Conservation (phyloP, 1,140 invertebrate genomes). For the Drosophila nigrodunni region DNA sequence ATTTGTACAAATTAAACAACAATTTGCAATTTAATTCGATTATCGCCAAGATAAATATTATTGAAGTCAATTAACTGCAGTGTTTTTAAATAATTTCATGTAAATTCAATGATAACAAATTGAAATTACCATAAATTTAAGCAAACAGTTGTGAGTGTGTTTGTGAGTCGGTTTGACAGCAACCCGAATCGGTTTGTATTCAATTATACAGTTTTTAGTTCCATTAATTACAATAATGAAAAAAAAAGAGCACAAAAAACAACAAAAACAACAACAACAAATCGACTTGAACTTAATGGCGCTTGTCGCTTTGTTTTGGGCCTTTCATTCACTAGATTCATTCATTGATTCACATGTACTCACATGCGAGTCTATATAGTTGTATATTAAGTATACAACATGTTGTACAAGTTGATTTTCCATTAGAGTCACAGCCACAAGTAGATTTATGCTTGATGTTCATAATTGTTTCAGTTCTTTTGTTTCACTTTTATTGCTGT, state of each 20-base stretch:
- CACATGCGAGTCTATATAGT: constrained; percentile 17
- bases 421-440: constrained; percentile 46
- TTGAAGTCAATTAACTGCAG: too few species aligned
- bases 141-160: constrained; percentile 10
- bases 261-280: constrained; percentile 22
- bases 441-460: constrained; percentile 49
- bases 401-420: constrained; percentile 47
- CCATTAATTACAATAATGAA: constrained; percentile 47
- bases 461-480: constrained; percentile 42
- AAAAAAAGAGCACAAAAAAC: constrained; percentile 10
- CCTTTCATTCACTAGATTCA: constrained; percentile 67
- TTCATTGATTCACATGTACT: constrained; percentile 68
- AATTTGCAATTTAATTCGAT: constrained; percentile 4
- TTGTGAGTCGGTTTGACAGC: constrained; percentile 1
- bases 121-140: constrained; percentile 1
- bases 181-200: not conserved
- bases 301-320: constrained; percentile 58
- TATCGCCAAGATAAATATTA: not conserved
- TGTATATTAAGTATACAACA: constrained; percentile 20
- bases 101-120: not conserved
- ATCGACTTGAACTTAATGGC: constrained; percentile 55
- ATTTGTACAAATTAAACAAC: not conserved
- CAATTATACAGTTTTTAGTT: constrained; percentile 57
- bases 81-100: too few species aligned
- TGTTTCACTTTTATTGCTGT: constrained; percentile 12